Percentiles rank a stretch among this genome's conserved stretches.
Evolutionary conservation across 2,113 vertebrate genomes (phyloP).

Genomic region (Sebastes fasciatus): DNA sequence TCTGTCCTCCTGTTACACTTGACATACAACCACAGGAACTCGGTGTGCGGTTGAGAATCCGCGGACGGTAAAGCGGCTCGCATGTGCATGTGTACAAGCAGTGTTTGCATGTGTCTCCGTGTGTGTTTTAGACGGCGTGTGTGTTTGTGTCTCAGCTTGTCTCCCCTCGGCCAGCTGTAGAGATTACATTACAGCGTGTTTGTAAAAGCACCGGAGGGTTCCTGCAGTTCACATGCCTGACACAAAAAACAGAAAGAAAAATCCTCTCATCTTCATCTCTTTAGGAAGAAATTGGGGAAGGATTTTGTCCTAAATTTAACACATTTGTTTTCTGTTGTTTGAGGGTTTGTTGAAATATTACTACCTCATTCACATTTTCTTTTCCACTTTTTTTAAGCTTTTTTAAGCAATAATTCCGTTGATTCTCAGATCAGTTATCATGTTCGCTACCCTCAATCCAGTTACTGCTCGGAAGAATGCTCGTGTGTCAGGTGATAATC

Average conservation of each 20-base stretch:
- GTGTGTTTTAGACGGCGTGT: background rate
- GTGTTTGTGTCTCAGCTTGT: slow-evolving; percentile 50
- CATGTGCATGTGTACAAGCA: background rate
- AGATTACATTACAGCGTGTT: slow-evolving; percentile 46
- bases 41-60: background rate
- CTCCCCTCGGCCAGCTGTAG: slow-evolving; percentile 40
- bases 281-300: background rate
- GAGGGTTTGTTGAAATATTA: background rate
- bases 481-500: slow-evolving; percentile 19
- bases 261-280: background rate
- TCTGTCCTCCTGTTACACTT: slow-evolving; percentile 20
- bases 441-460: background rate
- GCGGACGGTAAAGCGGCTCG: background rate
- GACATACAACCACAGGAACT: slow-evolving; percentile 9
- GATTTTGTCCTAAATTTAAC: too few species aligned
- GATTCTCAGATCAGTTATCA: background rate
- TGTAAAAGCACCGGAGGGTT: slow-evolving; percentile 52
- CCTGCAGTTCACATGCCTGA: slow-evolving; percentile 41
- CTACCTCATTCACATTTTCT: background rate
- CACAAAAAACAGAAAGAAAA: background rate
- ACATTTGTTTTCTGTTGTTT: too few species aligned
- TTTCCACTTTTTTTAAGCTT: background rate
- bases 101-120: slow-evolving; percentile 4
- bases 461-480: background rate
- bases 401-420: background rate